Percentiles rank a stretch among this genome's conserved stretches.
Evolutionary conservation across 2,113 vertebrate genomes (phyloP).

Genomic region (Dipodomys ordii): DNA sequence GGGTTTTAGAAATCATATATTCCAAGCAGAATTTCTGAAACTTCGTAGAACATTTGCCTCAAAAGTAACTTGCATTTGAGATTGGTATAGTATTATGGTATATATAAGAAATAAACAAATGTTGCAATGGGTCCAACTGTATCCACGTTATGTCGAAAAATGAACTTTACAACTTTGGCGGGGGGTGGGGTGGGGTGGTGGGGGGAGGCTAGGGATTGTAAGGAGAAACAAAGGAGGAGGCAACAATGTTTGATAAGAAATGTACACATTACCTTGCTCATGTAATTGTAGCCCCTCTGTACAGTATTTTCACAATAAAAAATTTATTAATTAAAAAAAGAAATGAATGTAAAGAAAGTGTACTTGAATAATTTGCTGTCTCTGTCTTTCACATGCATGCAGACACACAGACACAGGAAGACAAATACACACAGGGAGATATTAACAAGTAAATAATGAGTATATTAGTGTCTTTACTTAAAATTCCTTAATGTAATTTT

Average conservation of each 20-base stretch:
- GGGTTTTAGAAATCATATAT: conserved; percentile 36
- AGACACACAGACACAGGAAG: not conserved
- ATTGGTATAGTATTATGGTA: not conserved
- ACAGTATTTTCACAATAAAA: no score
- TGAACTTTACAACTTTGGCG: no score
- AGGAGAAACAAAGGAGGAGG: no score
- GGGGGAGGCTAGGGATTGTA: no score
- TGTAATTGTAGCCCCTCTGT: no score
- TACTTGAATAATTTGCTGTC: not conserved
- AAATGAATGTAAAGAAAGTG: not conserved
- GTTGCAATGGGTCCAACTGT: no score
- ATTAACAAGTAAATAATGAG: conserved; percentile 59
- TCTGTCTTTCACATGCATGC: not conserved
- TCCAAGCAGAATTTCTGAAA: conserved; percentile 20
- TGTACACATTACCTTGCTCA: no score
- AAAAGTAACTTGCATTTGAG: not conserved
- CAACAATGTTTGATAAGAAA: no score
- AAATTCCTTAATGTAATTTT: conserved; percentile 25
- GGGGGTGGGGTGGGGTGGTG: no score
- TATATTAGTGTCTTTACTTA: conserved; percentile 55
- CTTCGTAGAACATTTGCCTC: not conserved
- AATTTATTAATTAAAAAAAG: not conserved
- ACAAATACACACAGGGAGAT: not conserved
- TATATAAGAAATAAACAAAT: not conserved
- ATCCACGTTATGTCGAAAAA: no score